Evolutionary conservation across 1,140 invertebrate species (phyloP).

Genomic region (Panonychus citri): DNA sequence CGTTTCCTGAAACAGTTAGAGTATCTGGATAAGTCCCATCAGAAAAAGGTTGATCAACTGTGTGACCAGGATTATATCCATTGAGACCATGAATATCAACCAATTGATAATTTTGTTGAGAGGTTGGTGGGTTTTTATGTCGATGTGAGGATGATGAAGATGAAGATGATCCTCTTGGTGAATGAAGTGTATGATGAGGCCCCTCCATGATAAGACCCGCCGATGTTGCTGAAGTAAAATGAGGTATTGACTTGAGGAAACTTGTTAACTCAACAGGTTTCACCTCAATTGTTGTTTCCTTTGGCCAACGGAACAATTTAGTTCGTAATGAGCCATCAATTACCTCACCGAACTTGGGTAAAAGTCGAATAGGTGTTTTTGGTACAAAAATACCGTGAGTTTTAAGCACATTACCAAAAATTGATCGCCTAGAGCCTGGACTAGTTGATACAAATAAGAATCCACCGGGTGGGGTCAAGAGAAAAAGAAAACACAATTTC

Average conservation of each 20-base stretch:
- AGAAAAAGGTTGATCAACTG: background rate
- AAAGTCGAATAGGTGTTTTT: background rate
- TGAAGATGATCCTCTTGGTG: background rate
- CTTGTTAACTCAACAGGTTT: background rate
- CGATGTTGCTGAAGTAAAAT: too few species aligned
- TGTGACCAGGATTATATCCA: background rate
- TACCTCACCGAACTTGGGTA: background rate
- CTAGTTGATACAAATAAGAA: too few species aligned
- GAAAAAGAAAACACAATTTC: too few species aligned
- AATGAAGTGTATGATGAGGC: too few species aligned
- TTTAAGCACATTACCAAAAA: background rate
- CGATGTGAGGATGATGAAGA: background rate
- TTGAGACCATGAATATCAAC: background rate
- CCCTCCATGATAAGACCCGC: too few species aligned
- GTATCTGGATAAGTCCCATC: background rate
- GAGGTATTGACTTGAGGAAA: background rate
- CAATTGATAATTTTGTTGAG: background rate
- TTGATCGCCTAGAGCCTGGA: background rate
- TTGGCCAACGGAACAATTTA: background rate
- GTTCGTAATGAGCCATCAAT: background rate
- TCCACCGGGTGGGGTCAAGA: too few species aligned
- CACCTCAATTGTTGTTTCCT: background rate
- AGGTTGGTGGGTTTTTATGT: background rate
- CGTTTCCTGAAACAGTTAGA: background rate
- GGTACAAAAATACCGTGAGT: background rate